Base-by-base conservation (phyloP, 1,140 invertebrate species). In the Drosophila arawakana region DNA sequence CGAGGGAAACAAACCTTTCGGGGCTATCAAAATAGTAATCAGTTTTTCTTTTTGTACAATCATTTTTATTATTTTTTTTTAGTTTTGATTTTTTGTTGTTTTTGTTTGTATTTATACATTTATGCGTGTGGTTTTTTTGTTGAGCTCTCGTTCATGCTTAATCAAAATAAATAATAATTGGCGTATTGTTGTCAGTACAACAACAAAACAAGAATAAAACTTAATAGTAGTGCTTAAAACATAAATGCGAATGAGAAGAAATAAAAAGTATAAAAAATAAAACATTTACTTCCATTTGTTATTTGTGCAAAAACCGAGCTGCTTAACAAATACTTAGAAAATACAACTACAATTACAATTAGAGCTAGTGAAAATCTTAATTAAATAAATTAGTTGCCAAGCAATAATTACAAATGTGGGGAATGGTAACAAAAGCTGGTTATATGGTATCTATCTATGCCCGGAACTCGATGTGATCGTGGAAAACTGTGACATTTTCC, bases 401-500 rank as follows among this genome's bases (percentile, higher is more conserved):
- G 82, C 74, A 68, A 80, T 86, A 86, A 85, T 85, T 82, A 88
- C 83, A 35, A 69, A 88, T 77, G 80, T 89, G 84, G 76, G 84
- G 73, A 86, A 86, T 86, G 73, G 84, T 86, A 86, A 86, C 84
- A 88, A 85, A 76, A 73, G 50, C 57, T 52, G 70, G 30, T 75
- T 61, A 55, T 59, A 61, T 61, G 65, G 65, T 70, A 62, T 30
- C 57, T 9, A 47, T 30, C 35, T 58, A 55, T 66, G 50, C 76
- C 81, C 83, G 84, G 83, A 89, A 84, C 84, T 82, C 76, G 80
- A 59, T 70, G 65, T 61, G 71, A 73, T 73, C 58, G 77, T 83
- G 77, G 80, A 84, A 88, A 88, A 89, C 80, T 89, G 84, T 89
- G 80, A 88, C 84, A 88, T 75, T 88, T 76, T 88, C 77, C 80